Base-by-base conservation (phyloP, 2,888 invertebrate species). In the Drosophila phalerata region DNA sequence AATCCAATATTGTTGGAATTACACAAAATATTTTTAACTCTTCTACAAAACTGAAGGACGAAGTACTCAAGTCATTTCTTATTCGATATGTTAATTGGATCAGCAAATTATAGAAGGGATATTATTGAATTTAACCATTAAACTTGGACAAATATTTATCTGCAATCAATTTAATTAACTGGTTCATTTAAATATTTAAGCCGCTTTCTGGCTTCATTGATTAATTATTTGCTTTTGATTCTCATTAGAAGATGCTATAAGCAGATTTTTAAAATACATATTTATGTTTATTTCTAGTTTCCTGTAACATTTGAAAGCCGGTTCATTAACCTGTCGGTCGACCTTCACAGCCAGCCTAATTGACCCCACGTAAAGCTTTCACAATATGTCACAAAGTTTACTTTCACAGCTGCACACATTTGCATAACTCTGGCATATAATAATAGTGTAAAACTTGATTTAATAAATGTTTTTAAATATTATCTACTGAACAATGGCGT, bases 211-310 rank as follows among this genome's bases (percentile, higher is more conserved):
- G 34, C 28, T 49, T 1, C 15, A 43, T 15, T 47, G 37, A 72
- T 49, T 67, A 67, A 73, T 67, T 61, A 61, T 68, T 62, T 62
- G 52, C 48, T 51, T 47, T 66, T 51, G 47, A 38, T 42, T 71
- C 32, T 45, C 70, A 64, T n/a, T 22, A 45, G 30, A 63, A 61
- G 40, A 40, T 9, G 15, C 45, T 4, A n/a, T 47, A 15, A 19
- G 25, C 25, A 2, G 28, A 15, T 15, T 15, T 28, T 28, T 47
- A 15, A 34, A 19, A 32, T 34, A 34, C 32, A 32, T 30, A 48
- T 48, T 13, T 48, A 48, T 48, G 48, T 19, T 48, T 6, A 28
- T 9, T 49, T 49, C 19, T 34, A n/a, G 49, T 49, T 49, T 49
- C 49, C 49, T 34, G 49, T 32, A 32, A 49, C 19, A 13, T 49